These are phyloP conservation scores for Microtus ochrogaster DNA, from an alignment of 2,113 vertebrate species.

Conservation along the genomic window DNA sequence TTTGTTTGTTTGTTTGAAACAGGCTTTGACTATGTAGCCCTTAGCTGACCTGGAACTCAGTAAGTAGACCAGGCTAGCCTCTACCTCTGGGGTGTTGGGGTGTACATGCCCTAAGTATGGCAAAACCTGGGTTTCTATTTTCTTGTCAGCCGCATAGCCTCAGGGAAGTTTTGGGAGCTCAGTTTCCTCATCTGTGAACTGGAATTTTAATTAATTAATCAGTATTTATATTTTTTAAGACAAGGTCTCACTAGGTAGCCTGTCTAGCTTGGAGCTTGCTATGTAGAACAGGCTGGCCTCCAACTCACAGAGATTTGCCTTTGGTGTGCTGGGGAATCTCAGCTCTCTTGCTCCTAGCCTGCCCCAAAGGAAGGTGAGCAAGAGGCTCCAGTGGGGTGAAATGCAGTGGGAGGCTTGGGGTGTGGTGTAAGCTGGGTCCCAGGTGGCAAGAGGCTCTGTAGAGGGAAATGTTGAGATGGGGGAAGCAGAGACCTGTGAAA, in stretches of 20 bases:
- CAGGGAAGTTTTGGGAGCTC: neutral
- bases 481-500: neutral
- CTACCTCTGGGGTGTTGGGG: no score
- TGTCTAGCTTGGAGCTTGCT: neutral
- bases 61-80: neutral
- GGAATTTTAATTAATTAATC: neutral
- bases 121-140: neutral
- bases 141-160: neutral
- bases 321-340: neutral
- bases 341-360: neutral
- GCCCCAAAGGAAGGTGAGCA: neutral
- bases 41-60: neutral
- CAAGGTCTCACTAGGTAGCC: neutral
- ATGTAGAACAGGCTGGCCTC: neutral
- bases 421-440: neutral
- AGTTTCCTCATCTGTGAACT: conserved; percentile 37
- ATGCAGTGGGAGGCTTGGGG: neutral
- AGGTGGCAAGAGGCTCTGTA: neutral
- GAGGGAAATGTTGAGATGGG: neutral
- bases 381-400: neutral
- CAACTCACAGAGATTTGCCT: neutral
- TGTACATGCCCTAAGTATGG: neutral
- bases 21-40: neutral
- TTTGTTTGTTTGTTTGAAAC: neutral
- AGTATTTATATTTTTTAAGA: neutral